phyloP scores from a whole-genome alignment of 2,113 vertebrate species.

The Xenopus borealis region DNA sequence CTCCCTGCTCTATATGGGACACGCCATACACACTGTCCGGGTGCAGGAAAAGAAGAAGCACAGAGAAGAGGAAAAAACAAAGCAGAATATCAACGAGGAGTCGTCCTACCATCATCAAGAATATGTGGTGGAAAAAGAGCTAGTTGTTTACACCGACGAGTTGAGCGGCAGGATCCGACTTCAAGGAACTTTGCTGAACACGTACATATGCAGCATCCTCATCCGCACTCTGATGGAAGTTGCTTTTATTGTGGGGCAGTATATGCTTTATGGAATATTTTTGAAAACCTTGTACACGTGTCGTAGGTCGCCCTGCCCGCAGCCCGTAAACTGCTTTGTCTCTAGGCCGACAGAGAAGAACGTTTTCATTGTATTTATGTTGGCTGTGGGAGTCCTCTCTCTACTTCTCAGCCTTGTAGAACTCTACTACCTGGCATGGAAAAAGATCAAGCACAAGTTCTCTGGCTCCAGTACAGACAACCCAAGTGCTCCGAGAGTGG shows the following conservation, averaged over 20 bases:
- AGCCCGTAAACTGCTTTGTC: constrained; percentile 92
- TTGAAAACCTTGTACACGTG: constrained; percentile 83
- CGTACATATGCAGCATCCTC: constrained; percentile 89
- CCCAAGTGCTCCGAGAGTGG: constrained; percentile 45
- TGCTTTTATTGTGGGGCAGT: constrained; percentile 88
- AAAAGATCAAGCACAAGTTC: constrained; percentile 63
- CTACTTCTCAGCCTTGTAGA: constrained; percentile 86
- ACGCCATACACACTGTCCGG: constrained; percentile 86
- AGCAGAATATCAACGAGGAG: not conserved
- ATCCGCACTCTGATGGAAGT: constrained; percentile 90
- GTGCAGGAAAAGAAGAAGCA: constrained; percentile 79
- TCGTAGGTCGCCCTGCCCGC: constrained; percentile 81
- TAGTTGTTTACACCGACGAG: constrained; percentile 62
- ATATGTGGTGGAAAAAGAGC: constrained; percentile 63
- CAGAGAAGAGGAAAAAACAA: constrained; percentile 53
- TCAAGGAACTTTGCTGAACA: constrained; percentile 81
- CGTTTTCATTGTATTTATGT: constrained; percentile 95
- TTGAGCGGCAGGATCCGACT: constrained; percentile 67
- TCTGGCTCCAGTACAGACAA: constrained; percentile 38
- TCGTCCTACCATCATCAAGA: constrained; percentile 60
- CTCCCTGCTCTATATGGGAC: constrained; percentile 92
- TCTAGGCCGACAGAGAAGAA: constrained; percentile 97
- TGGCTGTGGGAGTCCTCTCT: constrained; percentile 84
- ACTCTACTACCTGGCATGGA: constrained; percentile 89
- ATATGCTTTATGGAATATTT: constrained; percentile 87